These are phyloP conservation scores for Nyctalus aviator DNA, from an alignment of 2,797 vertebrate genomes.

Conservation along the genomic window DNA sequence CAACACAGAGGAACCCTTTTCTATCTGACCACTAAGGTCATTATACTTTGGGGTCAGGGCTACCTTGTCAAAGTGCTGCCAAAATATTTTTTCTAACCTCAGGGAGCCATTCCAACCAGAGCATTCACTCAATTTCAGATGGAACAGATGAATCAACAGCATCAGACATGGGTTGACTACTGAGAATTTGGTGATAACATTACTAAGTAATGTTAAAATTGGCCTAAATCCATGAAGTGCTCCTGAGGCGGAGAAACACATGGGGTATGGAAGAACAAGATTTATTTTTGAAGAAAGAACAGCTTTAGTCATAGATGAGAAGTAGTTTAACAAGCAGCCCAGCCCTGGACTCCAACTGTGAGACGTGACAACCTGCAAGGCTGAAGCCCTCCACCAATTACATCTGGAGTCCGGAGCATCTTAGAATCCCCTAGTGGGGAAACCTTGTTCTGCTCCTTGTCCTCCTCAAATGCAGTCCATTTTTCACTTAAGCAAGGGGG, in stretches of 20 bases:
- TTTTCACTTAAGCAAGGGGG: neutral
- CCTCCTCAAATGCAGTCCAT: neutral
- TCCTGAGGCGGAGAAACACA: conserved; percentile 17
- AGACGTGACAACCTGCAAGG: conserved; percentile 24
- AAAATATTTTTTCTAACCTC: neutral
- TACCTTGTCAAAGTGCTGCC: neutral
- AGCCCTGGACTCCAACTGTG: conserved; percentile 47
- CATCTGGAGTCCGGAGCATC: neutral
- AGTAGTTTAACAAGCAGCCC: conserved; percentile 25
- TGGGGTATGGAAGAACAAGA: neutral
- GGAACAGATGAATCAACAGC: neutral
- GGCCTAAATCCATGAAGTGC: neutral
- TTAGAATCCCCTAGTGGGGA: conserved; percentile 35
- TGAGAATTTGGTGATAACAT: neutral
- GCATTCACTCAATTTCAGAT: neutral
- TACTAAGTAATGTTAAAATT: neutral
- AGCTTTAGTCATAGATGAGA: neutral
- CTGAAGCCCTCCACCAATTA: neutral
- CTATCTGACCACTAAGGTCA: neutral
- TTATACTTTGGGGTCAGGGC: neutral
- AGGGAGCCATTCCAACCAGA: neutral
- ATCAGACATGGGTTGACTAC: neutral
- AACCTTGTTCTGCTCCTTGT: neutral
- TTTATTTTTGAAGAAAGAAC: conserved; percentile 57
- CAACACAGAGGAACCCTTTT: neutral